phyloP scores from a whole-genome alignment of 2,113 vertebrate genomes.

The Menidia beryllina region DNA sequence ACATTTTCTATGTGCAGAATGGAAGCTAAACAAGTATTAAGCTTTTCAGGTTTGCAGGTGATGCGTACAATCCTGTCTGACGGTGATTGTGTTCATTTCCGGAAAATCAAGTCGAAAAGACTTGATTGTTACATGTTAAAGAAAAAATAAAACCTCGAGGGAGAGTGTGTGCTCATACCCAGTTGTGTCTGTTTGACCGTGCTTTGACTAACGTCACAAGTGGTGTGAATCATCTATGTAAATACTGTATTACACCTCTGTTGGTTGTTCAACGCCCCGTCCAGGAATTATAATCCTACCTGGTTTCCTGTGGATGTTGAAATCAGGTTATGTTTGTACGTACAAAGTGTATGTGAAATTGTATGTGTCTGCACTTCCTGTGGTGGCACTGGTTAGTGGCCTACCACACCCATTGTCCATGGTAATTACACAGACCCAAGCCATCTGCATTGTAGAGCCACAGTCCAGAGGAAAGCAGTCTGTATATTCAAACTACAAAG shows the following conservation, averaged over 20 bases:
- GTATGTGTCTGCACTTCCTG: constrained; percentile 60
- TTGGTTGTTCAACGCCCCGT: constrained; percentile 62
- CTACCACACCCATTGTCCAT: constrained; percentile 79
- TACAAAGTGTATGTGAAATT: constrained; percentile 58
- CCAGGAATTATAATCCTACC: constrained; percentile 68
- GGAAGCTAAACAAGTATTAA: constrained; percentile 27
- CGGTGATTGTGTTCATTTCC: constrained; percentile 38
- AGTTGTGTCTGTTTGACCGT: not conserved
- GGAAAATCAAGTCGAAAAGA: constrained; percentile 43
- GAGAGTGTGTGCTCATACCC: constrained; percentile 14
- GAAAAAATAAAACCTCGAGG: constrained; percentile 1
- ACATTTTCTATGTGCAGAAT: constrained; percentile 35
- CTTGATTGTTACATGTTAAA: constrained; percentile 6
- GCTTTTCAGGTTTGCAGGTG: constrained; percentile 1
- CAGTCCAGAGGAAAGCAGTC: constrained; percentile 52
- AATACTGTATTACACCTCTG: constrained; percentile 62
- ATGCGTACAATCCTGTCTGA: constrained; percentile 21
- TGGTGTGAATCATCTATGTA: constrained; percentile 62
- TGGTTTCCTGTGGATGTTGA: constrained; percentile 47
- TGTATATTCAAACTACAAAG: constrained; percentile 36
- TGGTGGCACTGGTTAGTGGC: constrained; percentile 74
- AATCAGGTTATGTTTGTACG: constrained; percentile 39
- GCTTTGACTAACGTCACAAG: constrained; percentile 25
- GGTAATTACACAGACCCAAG: constrained; percentile 74
- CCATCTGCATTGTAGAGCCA: constrained; percentile 70